Evolutionary conservation across 1,140 invertebrate species (phyloP).

Genomic region (Wiebesia pumilae): DNA sequence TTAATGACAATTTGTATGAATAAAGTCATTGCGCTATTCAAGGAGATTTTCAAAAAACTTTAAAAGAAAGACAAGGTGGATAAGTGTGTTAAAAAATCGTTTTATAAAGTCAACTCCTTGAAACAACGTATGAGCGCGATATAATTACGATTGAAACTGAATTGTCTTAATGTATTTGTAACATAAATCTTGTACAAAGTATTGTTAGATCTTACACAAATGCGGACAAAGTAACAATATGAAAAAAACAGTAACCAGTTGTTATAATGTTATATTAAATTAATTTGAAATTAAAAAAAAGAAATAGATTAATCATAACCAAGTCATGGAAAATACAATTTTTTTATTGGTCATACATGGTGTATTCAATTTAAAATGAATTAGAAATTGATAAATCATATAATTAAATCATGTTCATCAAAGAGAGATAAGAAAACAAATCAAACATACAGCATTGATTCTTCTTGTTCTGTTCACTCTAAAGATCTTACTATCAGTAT

Average conservation of each 20-base stretch:
- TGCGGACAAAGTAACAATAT: constrained; percentile 64
- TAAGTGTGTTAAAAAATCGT: constrained; percentile 47
- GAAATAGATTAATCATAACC: constrained; percentile 37
- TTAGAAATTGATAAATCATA: constrained; percentile 20
- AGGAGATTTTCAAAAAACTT: constrained; percentile 45
- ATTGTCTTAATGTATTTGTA: constrained; percentile 74
- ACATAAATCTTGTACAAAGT: constrained; percentile 75
- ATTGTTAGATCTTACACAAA: constrained; percentile 72
- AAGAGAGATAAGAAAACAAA: neutral
- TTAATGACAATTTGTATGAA: constrained; percentile 53
- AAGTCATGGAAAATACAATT: constrained; percentile 50
- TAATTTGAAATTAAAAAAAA: constrained; percentile 57
- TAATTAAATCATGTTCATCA: constrained; percentile 11
- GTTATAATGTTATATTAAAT: constrained; percentile 61
- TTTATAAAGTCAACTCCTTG: constrained; percentile 49
- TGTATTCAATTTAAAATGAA: constrained; percentile 23
- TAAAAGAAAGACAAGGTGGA: constrained; percentile 43
- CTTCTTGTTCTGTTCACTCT: constrained; percentile 6
- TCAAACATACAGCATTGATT: neutral
- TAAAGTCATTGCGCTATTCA: constrained; percentile 56
- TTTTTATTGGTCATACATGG: constrained; percentile 51
- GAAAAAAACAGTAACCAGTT: constrained; percentile 57
- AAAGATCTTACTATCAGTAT: constrained; percentile 2
- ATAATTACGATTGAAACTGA: constrained; percentile 63
- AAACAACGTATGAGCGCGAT: constrained; percentile 56